Percentiles rank a stretch among this genome's conserved stretches.
Evolutionary conservation across 2,113 vertebrate genomes (phyloP).

Genomic region (Hemiprocne comata): DNA sequence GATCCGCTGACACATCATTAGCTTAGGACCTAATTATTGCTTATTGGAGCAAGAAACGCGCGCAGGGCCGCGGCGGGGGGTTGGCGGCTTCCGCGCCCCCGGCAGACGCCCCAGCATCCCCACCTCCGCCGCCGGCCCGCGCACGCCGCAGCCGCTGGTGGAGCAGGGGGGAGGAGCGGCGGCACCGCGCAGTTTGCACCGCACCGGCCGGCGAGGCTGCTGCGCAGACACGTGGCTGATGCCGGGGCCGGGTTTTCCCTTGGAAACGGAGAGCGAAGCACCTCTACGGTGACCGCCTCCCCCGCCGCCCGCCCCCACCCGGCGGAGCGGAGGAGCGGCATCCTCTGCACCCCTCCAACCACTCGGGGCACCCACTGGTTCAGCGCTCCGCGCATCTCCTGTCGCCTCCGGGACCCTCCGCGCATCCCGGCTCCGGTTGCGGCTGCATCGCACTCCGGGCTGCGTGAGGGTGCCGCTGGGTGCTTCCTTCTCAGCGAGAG

Average conservation of each 20-base stretch:
- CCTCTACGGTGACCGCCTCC: too few relatives aligned
- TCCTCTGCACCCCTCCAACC: too few relatives aligned
- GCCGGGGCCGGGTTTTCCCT: neutral
- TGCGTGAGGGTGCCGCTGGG: neutral
- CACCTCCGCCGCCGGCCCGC: neutral
- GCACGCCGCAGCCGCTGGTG: neutral
- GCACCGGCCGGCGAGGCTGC: neutral
- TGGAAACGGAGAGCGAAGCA: neutral
- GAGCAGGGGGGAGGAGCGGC: neutral
- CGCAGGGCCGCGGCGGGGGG: slow-evolving; percentile 71
- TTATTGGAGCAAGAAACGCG: slow-evolving; percentile 80
- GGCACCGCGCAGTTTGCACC: neutral
- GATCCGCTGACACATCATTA: slow-evolving; percentile 81
- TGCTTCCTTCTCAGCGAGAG: neutral
- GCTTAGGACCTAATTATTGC: slow-evolving; percentile 82
- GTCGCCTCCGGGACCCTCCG: neutral
- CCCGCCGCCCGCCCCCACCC: neutral
- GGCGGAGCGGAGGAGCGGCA: neutral
- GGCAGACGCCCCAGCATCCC: neutral
- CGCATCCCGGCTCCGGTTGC: neutral
- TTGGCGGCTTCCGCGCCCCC: neutral
- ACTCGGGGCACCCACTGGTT: too few relatives aligned
- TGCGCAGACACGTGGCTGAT: neutral
- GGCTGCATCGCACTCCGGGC: neutral
- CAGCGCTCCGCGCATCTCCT: neutral